Conservation (phyloP, 1,140 invertebrate species). For the Rhagoletis zephyria region DNA sequence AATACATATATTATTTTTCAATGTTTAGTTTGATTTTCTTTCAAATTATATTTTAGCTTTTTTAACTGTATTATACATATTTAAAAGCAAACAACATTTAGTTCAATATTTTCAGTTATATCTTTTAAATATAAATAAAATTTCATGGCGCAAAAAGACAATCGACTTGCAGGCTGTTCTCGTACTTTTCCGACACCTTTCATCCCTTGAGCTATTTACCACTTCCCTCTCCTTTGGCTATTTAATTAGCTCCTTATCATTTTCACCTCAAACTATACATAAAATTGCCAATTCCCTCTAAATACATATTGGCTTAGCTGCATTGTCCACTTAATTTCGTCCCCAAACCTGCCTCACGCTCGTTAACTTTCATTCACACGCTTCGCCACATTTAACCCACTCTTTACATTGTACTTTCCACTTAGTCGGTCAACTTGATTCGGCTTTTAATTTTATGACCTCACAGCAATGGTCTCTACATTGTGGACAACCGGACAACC, state of each 20-base stretch:
- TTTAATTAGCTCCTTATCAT: slow-evolving; percentile 27
- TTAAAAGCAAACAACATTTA: too few relatives aligned
- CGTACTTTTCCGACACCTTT: too few relatives aligned
- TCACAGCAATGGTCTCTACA: not conserved
- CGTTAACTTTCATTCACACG: not conserved
- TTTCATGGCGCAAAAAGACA: too few relatives aligned
- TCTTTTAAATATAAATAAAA: too few relatives aligned
- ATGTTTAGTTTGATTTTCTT: too few relatives aligned
- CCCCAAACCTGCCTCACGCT: not conserved
- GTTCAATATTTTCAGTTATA: too few relatives aligned
- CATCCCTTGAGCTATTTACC: not conserved
- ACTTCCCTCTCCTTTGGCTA: not conserved
- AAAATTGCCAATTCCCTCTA: not conserved
- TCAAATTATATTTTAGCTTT: too few relatives aligned
- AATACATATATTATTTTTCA: too few relatives aligned
- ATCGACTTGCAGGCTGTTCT: too few relatives aligned
- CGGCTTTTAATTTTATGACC: not conserved
- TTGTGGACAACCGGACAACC: not conserved
- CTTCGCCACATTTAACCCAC: not conserved
- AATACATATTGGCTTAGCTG: not conserved
- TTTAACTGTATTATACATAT: too few relatives aligned
- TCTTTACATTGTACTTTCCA: not conserved
- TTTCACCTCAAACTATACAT: not conserved
- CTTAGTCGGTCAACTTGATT: not conserved
- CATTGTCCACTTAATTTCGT: not conserved